A percentile compares a stretch with the other conserved stretches of the same genome.
These are phyloP conservation scores for Halictus rubicundus DNA, from an alignment of 1,140 invertebrate genomes.

Conservation along the genomic window DNA sequence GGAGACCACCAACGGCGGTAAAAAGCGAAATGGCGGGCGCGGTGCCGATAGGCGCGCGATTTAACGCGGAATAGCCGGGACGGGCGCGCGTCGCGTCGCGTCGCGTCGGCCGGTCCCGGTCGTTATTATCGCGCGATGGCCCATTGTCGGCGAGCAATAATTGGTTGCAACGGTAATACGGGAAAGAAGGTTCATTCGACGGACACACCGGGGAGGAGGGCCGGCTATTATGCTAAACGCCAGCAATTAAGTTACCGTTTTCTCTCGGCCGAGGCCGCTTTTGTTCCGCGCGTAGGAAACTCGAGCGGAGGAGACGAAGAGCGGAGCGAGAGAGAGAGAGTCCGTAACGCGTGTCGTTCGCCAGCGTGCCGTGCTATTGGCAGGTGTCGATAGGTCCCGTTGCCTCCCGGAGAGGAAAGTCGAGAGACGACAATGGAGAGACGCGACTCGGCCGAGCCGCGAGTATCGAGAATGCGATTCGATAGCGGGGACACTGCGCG, in stretches of 20 bases:
- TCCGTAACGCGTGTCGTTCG: slow-evolving; percentile 18
- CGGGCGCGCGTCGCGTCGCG: slow-evolving; percentile 9
- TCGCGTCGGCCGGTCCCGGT: slow-evolving; percentile 26
- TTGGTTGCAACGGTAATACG: slow-evolving; percentile 44
- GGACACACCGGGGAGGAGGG: slow-evolving; percentile 2
- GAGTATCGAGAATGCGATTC: too few species aligned
- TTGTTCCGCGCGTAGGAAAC: slow-evolving; percentile 27
- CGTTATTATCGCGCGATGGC: slow-evolving; percentile 21
- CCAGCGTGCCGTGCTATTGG: slow-evolving; percentile 20
- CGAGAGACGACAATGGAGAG: slow-evolving; percentile 16
- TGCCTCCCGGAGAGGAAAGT: slow-evolving; percentile 21
- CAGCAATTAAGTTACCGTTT: slow-evolving; percentile 57
- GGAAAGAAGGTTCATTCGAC: slow-evolving; percentile 47
- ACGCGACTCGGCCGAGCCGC: neutral
- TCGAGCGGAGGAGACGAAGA: neutral
- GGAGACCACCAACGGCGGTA: neutral
- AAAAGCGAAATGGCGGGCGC: too few species aligned
- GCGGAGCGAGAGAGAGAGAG: too few species aligned
- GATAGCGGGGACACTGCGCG: neutral
- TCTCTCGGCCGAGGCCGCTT: slow-evolving; percentile 19
- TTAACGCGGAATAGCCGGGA: slow-evolving; percentile 24
- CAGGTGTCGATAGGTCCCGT: slow-evolving; percentile 25
- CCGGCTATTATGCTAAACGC: slow-evolving; percentile 57
- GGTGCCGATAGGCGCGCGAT: neutral
- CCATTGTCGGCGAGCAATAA: slow-evolving; percentile 50